Evolutionary conservation across 2,888 invertebrate genomes (phyloP).

Genomic region (Imbricaverruca yamaguchii): DNA sequence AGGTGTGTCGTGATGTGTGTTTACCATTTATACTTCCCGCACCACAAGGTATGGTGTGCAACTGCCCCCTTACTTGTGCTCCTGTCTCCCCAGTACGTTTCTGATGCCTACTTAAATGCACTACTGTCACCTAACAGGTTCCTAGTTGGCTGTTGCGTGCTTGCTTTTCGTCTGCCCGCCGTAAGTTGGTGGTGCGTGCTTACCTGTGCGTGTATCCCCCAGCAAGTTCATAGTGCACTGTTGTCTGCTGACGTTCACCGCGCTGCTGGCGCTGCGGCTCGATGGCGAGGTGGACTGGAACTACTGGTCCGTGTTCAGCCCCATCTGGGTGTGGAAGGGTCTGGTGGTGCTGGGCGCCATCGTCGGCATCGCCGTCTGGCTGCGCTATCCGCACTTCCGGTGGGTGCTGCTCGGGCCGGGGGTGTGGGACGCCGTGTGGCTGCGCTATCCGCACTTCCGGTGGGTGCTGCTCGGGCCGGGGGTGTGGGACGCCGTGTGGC

Average conservation of each 20-base stretch:
- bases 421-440: constrained; percentile 49
- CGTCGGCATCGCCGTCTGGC: constrained; percentile 91
- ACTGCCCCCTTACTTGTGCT: not conserved
- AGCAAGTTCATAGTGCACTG: constrained; percentile 96
- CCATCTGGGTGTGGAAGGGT: constrained; percentile 96
- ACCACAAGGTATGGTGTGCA: not conserved
- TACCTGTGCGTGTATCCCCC: constrained; percentile 43
- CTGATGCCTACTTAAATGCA: constrained; percentile 59
- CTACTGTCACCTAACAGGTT: constrained; percentile 66
- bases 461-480: constrained; percentile 39
- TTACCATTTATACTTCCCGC: too few species aligned
- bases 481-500: constrained; percentile 49
- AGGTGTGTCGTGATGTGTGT: not conserved
- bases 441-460: constrained; percentile 92
- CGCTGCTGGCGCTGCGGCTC: constrained; percentile 78
- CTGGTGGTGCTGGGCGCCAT: constrained; percentile 83
- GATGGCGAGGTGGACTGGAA: constrained; percentile 87
- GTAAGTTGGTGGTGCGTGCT: constrained; percentile 27
- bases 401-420: constrained; percentile 39
- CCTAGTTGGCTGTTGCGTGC: too few species aligned
- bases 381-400: constrained; percentile 92
- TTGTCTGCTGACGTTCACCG: constrained; percentile 83
- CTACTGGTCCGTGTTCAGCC: constrained; percentile 91
- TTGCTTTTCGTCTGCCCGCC: too few species aligned
- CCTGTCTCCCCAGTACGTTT: constrained; percentile 52